Percentiles rank a stretch among this genome's conserved stretches.
Conservation (phyloP, 2,888 invertebrate species). For the Suillia variegata region DNA sequence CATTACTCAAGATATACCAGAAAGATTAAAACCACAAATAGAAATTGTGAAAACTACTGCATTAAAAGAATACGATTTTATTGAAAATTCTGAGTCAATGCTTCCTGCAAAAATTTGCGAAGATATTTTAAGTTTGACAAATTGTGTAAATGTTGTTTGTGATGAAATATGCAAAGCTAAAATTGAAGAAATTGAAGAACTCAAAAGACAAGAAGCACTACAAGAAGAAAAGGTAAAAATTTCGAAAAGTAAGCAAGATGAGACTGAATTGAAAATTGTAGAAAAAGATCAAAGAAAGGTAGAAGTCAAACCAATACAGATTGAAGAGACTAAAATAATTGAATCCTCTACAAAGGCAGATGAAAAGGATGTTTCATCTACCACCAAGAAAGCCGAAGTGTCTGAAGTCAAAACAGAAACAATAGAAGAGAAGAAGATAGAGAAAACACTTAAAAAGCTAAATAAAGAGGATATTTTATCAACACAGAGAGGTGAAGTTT, state of each 20-base stretch:
- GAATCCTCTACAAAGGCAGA: slow-evolving; percentile 7
- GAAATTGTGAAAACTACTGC: slow-evolving; percentile 35
- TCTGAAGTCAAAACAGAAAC: slow-evolving; percentile 23
- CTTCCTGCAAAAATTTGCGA: slow-evolving; percentile 29
- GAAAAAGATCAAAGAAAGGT: too few relatives aligned
- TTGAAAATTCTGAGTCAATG: slow-evolving; percentile 34
- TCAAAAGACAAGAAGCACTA: too few relatives aligned
- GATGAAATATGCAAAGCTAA: background rate
- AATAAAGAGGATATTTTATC: slow-evolving; percentile 5
- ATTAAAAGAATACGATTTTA: slow-evolving; percentile 37
- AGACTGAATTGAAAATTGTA: too few relatives aligned
- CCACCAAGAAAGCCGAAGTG: slow-evolving; percentile 7
- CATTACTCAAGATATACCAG: slow-evolving; percentile 31
- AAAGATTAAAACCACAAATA: slow-evolving; percentile 25
- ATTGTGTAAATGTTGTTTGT: background rate
- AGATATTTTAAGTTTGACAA: slow-evolving; percentile 17
- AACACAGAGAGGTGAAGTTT: slow-evolving; percentile 11
- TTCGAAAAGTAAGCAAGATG: background rate
- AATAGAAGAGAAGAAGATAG: slow-evolving; percentile 29
- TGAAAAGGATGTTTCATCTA: background rate
- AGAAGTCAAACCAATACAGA: background rate
- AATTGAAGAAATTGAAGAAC: slow-evolving; percentile 15
- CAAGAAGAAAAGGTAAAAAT: slow-evolving; percentile 6
- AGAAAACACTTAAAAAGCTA: slow-evolving; percentile 11
- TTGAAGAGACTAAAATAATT: slow-evolving; percentile 15